Base-by-base conservation (phyloP, 2,888 invertebrate species). In the Ochropleura leucogaster region DNA sequence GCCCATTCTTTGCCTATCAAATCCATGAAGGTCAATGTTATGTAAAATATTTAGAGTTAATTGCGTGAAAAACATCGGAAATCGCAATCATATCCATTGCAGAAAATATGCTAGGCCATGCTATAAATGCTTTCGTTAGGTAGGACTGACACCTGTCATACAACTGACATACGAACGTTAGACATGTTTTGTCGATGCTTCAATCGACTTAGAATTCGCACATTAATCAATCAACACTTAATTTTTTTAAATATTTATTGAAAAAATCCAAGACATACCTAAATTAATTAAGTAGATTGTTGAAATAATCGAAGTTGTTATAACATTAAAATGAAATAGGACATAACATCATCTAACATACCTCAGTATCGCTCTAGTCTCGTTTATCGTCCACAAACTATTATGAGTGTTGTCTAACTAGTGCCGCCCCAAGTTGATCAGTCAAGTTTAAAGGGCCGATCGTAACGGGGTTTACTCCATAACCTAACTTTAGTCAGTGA, bases 321-420 rank as follows among this genome's bases (percentile, higher is more conserved):
- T n/a, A 46, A 46, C 3, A 59, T 8, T 0, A 3, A 47, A 3
- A 3, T 10, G 0, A 69, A 40, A 0, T 40, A 18, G 1, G 30
- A 12, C n/a, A 20, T 42, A 20, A 40, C 10, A 49, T 18, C 12
- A 12, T 14, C 49, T 55, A 42, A 16, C 46, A 30, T n/a, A 49
- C 42, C 30, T 59, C 18, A 59, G n/a, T 16, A 70, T 40, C 47
- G 53, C 14, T 49, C 18, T 55, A 65, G 30, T 62, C 47, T 20
- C 53, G 53, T 55, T 77, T 71, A 71, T 77, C 65, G 60, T 14
- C 44, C 20, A 57, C 78, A 77, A 77, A 77, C 78, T 77, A 77
- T 71, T 14, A 62, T 40, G 18, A 77, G 71, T 77, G 44, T 55
- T 46, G 14, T 62, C 16, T 8, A 44, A 62, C 71, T 71, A 55